A percentile compares a stretch with the other conserved stretches of the same genome.
Conservation (phyloP, 2,888 invertebrate species). For the Dasysyrphus tricinctus region DNA sequence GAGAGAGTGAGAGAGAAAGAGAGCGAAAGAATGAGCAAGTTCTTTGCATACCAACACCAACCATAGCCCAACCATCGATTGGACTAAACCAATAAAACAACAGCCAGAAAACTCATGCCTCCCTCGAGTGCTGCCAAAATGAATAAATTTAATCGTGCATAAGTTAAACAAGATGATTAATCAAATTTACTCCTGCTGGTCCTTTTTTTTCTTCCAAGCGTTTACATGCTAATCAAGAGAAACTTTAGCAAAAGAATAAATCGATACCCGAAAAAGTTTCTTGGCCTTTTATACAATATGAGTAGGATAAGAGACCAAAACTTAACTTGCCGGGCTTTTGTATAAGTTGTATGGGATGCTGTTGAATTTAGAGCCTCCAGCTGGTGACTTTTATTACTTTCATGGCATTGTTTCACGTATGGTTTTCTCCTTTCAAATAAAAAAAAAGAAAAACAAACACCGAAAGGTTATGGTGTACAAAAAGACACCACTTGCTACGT, state of each 20-base stretch:
- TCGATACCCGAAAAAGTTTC: slow-evolving; percentile 35
- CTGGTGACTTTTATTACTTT: slow-evolving; percentile 63
- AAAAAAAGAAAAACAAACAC: neutral
- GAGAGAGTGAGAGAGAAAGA: too few species aligned
- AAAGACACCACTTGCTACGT: slow-evolving; percentile 42
- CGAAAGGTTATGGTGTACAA: neutral
- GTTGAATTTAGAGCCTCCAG: slow-evolving; percentile 49
- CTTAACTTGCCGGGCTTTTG: neutral
- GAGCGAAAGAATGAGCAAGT: neutral
- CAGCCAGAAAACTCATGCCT: slow-evolving; percentile 17
- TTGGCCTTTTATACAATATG: slow-evolving; percentile 1
- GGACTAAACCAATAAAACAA: neutral
- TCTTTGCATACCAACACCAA: neutral
- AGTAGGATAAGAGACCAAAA: neutral
- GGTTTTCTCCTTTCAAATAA: slow-evolving; percentile 5
- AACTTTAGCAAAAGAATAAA: slow-evolving; percentile 9
- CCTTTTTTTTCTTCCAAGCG: neutral
- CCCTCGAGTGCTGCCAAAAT: slow-evolving; percentile 46
- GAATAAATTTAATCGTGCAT: slow-evolving; percentile 63
- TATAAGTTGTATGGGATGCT: slow-evolving; percentile 6
- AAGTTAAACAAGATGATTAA: slow-evolving; percentile 54
- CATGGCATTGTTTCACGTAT: slow-evolving; percentile 51
- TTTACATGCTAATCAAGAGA: slow-evolving; percentile 48
- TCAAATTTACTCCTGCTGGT: slow-evolving; percentile 48
- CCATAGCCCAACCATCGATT: neutral